phyloP scores from a whole-genome alignment of 2,888 invertebrate species.

The Lutraria lutraria region DNA sequence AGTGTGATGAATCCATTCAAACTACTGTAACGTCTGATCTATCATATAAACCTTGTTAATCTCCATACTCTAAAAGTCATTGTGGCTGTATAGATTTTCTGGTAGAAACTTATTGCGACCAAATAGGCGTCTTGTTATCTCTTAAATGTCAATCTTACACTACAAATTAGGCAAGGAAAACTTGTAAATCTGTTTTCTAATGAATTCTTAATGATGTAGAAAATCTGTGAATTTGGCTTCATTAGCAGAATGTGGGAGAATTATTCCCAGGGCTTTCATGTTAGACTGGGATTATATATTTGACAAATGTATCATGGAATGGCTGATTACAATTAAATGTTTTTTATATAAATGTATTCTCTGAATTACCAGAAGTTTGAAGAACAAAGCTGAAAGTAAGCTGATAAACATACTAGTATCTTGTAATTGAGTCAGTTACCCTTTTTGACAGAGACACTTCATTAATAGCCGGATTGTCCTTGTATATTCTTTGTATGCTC shows the following conservation, averaged over 20 bases:
- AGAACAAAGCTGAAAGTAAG: too few relatives aligned
- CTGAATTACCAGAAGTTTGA: too few relatives aligned
- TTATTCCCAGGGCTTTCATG: not conserved
- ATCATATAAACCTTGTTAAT: not conserved
- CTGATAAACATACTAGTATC: too few relatives aligned
- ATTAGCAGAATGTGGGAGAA: conserved; percentile 1
- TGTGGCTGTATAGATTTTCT: conserved; percentile 2
- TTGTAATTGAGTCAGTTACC: too few relatives aligned
- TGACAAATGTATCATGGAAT: not conserved
- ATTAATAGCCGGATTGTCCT: too few relatives aligned
- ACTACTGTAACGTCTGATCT: not conserved
- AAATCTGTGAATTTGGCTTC: not conserved
- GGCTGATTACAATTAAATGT: not conserved
- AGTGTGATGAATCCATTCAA: not conserved
- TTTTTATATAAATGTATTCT: too few relatives aligned
- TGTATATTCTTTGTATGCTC: too few relatives aligned
- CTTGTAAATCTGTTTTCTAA: conserved; percentile 15
- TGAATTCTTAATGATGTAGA: conserved; percentile 11
- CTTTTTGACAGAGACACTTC: too few relatives aligned
- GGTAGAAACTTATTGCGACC: not conserved
- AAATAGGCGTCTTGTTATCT: conserved; percentile 1
- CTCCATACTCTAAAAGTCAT: not conserved
- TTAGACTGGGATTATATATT: not conserved
- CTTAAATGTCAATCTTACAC: conserved; percentile 7
- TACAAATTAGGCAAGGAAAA: conserved; percentile 7